phyloP scores from a whole-genome alignment of 2,797 vertebrate genomes.

The Austrolebias charrua region DNA sequence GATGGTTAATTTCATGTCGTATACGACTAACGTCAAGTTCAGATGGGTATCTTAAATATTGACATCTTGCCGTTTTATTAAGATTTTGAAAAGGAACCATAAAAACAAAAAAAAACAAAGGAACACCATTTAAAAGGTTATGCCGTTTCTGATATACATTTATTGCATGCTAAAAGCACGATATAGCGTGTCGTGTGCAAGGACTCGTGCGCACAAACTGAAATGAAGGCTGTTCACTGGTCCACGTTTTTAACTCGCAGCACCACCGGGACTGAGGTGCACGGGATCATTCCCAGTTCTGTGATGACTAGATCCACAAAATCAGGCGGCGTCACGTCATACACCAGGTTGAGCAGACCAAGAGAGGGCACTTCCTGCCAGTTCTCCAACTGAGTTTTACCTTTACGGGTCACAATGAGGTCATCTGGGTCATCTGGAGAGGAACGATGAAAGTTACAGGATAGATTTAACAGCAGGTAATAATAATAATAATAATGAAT shows the following conservation, averaged over 20 bases:
- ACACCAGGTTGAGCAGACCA: conserved; percentile 93
- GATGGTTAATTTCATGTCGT: conserved; percentile 16
- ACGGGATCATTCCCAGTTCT: conserved; percentile 97
- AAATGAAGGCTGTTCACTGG: conserved; percentile 72
- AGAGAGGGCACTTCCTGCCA: conserved; percentile 86
- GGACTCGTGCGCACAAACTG: conserved; percentile 26
- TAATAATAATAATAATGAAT: too few species aligned
- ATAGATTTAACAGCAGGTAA: neutral
- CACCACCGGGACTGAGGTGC: conserved; percentile 96
- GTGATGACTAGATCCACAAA: conserved; percentile 98
- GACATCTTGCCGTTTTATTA: neutral
- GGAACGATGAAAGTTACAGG: conserved; percentile 8
- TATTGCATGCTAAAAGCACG: conserved; percentile 77
- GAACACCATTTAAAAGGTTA: conserved; percentile 55
- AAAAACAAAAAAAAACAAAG: conserved; percentile 60
- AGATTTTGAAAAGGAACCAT: neutral
- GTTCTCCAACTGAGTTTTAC: conserved; percentile 80
- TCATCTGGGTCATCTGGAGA: conserved; percentile 90
- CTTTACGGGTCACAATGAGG: conserved; percentile 84
- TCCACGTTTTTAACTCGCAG: conserved; percentile 95
- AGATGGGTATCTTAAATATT: conserved; percentile 3
- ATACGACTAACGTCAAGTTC: conserved; percentile 11
- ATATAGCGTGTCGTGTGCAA: conserved; percentile 51
- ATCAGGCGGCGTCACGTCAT: conserved; percentile 94
- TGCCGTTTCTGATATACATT: conserved; percentile 76